A percentile compares a stretch with the other conserved stretches of the same genome.
Conservation (phyloP, 2,888 invertebrate genomes). For the Ormyrus labotus region DNA sequence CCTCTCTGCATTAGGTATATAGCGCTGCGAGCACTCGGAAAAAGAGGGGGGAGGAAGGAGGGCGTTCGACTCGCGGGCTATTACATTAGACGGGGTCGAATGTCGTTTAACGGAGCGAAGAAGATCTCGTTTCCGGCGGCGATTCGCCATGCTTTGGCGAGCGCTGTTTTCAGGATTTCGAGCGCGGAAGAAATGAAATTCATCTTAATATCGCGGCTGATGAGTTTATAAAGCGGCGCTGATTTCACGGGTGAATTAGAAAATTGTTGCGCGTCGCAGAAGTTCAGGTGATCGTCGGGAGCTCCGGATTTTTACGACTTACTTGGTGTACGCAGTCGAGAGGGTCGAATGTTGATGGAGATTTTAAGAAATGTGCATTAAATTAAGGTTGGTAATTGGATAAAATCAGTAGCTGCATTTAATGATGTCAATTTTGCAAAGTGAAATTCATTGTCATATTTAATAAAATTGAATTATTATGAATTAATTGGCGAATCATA, state of each 20-base stretch:
- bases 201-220: slow-evolving; percentile 34
- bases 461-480: too few species aligned
- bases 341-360: too few species aligned
- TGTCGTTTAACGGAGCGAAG: slow-evolving; percentile 25
- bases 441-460: too few species aligned
- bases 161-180: slow-evolving; percentile 1
- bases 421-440: too few species aligned
- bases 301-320: not conserved
- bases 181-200: slow-evolving; percentile 4
- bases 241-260: slow-evolving; percentile 45
- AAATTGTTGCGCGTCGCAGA: not conserved
- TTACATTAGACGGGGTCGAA: slow-evolving; percentile 14
- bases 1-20: slow-evolving; percentile 6
- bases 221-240: slow-evolving; percentile 32
- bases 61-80: slow-evolving; percentile 23
- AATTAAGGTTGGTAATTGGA: too few species aligned
- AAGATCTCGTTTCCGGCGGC: slow-evolving; percentile 43
- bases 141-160: slow-evolving; percentile 25
- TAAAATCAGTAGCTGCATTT: too few species aligned
- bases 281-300: not conserved
- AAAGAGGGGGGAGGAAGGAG: not conserved
- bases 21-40: not conserved
- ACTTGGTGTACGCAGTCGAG: not conserved
- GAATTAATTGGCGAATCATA: too few species aligned
- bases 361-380: too few species aligned